Evolutionary conservation across 1,140 invertebrate species (phyloP), one percentile per base, ranked within the genome.

Genomic region (Tribolium madens): DNA sequence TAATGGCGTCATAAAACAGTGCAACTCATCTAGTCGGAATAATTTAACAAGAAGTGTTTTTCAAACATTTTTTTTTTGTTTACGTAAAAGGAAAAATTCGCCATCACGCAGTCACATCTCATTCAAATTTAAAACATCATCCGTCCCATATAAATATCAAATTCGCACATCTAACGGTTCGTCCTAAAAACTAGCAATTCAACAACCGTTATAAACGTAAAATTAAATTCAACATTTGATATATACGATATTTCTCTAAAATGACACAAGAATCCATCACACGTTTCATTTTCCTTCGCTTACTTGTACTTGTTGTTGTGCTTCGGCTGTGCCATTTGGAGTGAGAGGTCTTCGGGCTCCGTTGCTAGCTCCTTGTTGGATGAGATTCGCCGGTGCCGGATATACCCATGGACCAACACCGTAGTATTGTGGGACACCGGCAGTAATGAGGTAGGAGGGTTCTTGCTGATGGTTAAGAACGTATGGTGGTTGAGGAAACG

Each of bases 331-430:
- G 12, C 85, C 84, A 57, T 85, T 85, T 2, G 85, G 85, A 13
- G 85, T 85, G 42, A 86, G 82, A 4, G 85, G 85, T 72, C 84
- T 71, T 64, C 85, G 93, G 77, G 86, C 85, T 64, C 87, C 84
- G 80, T 86, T 91, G 90, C 89, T 86, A 88, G 91, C 87, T 82
- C 90, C 86, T 82, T 90, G 91, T 82, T 94, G 93, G 64, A 88
- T 88, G 64, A 88, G 84, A 81, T 87, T 87, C 12, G 88, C 86
- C 68, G 93, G 92, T 80, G 92, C 93, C 21, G 94, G 93, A 86
- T 95, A 95, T 78, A 96, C 92, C 93, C 93, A 95, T 18, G 93
- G 93, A 13, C 91, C 92, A 76, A 93, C 92, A 69, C 92, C 92
- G 87, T 95, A 95, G 86, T 94, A 95, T 79, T 92, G 92, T 78